Evolutionary conservation across 2,888 invertebrate species (phyloP).

Genomic region (Ophioninae sp.): DNA sequence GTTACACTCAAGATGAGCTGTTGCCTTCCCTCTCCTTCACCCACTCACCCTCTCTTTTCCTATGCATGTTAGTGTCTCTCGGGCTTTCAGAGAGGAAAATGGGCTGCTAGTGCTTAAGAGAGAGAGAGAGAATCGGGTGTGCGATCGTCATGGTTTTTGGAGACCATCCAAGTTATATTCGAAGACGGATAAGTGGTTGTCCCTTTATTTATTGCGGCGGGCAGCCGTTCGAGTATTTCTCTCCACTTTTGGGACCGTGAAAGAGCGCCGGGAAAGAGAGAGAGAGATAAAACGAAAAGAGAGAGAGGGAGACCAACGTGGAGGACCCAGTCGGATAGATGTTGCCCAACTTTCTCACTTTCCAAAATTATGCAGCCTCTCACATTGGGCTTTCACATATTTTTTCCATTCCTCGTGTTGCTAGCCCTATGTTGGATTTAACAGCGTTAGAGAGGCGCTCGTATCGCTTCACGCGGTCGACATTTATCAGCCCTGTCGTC

Average conservation of each 20-base stretch:
- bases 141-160: constrained; percentile 64
- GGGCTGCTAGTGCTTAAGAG: background rate
- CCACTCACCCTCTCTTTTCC: background rate
- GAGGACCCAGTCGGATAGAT: constrained; percentile 40
- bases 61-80: constrained; percentile 6
- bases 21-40: background rate
- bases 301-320: constrained; percentile 51
- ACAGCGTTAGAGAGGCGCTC: constrained; percentile 32
- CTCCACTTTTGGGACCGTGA: constrained; percentile 24
- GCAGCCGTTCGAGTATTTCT: constrained; percentile 52
- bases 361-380: constrained; percentile 39
- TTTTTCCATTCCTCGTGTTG: constrained; percentile 31
- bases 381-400: constrained; percentile 47
- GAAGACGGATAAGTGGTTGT: constrained; percentile 65
- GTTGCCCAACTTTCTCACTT: constrained; percentile 45
- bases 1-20: constrained; percentile 34
- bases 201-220: constrained; percentile 65
- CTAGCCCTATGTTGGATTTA: constrained; percentile 5
- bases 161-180: constrained; percentile 64
- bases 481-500: constrained; percentile 57
- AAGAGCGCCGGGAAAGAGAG: constrained; percentile 2
- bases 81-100: constrained; percentile 18
- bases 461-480: constrained; percentile 54
- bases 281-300: constrained; percentile 29
- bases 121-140: constrained; percentile 55